These are phyloP conservation scores for Rutilus rutilus DNA, from an alignment of 2,113 vertebrate species.

Conservation along the genomic window DNA sequence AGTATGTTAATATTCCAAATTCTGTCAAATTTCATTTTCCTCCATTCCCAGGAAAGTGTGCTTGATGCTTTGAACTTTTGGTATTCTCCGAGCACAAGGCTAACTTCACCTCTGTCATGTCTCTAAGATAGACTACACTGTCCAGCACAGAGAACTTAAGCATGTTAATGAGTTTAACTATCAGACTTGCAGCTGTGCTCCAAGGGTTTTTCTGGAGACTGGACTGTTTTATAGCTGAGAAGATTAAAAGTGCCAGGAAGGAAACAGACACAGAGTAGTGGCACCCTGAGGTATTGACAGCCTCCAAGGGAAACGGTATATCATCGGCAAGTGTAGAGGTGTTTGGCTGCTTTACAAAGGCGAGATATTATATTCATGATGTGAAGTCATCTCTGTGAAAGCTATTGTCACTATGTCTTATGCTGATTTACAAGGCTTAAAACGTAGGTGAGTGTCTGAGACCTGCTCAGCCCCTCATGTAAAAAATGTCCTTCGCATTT, in stretches of 20 bases:
- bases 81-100: constrained; percentile 14
- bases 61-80: not conserved
- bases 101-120: not conserved
- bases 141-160: constrained; percentile 59
- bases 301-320: constrained; percentile 74
- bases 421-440: constrained; percentile 66
- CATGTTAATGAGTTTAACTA: constrained; percentile 71
- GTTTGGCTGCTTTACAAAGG: constrained; percentile 73
- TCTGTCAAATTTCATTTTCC: not conserved
- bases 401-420: constrained; percentile 60
- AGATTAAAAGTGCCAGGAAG: constrained; percentile 71
- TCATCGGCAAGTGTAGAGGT: constrained; percentile 66
- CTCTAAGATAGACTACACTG: constrained; percentile 49
- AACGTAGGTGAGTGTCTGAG: constrained; percentile 64
- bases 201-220: constrained; percentile 59
- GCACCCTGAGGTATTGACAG: constrained; percentile 69
- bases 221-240: constrained; percentile 66
- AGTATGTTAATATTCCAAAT: not conserved
- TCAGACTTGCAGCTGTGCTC: constrained; percentile 64
- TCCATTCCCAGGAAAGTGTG: not conserved
- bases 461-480: constrained; percentile 46
- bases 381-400: constrained; percentile 72
- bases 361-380: constrained; percentile 72
- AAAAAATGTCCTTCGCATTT: constrained; percentile 40
- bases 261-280: constrained; percentile 64